Evolutionary conservation across 2,888 invertebrate species (phyloP).

Genomic region (Melieria omissa): DNA sequence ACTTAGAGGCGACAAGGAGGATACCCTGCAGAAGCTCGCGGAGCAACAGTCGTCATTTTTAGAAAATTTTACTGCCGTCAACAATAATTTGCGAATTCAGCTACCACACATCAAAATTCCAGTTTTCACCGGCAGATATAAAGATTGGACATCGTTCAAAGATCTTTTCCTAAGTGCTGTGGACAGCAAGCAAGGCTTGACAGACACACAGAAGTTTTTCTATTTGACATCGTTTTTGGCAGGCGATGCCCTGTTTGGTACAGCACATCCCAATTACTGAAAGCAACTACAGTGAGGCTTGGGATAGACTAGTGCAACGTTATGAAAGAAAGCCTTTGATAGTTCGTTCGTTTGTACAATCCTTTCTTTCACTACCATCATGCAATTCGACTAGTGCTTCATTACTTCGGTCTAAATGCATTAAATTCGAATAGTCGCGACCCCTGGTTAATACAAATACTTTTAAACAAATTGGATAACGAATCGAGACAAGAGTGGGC

Average conservation of each 20-base stretch:
- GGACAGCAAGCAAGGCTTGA: constrained; percentile 2
- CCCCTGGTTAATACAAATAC: constrained; percentile 32
- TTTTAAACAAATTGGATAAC: constrained; percentile 29
- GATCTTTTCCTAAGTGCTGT: constrained; percentile 16
- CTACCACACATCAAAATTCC: background rate
- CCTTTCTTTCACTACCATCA: constrained; percentile 18
- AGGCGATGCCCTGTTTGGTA: constrained; percentile 16
- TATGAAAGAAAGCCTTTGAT: constrained; percentile 24
- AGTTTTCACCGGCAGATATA: constrained; percentile 1
- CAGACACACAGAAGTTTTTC: constrained; percentile 15
- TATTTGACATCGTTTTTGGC: constrained; percentile 12
- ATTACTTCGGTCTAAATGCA: constrained; percentile 28
- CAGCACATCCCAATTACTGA: constrained; percentile 6
- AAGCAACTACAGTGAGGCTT: constrained; percentile 1
- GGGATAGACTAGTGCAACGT: constrained; percentile 27
- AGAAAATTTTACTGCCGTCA: background rate
- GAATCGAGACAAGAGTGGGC: constrained; percentile 13
- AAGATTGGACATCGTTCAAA: constrained; percentile 11
- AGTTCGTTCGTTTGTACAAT: constrained; percentile 25
- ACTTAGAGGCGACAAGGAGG: background rate
- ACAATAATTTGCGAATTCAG: background rate
- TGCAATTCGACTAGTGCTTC: background rate
- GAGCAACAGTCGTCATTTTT: background rate
- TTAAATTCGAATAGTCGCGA: constrained; percentile 21
- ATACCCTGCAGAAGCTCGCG: background rate